Evolutionary conservation across 2,113 vertebrate species (phyloP), one percentile per base, ranked within the genome.

Genomic region (Corythornis vintsioides): DNA sequence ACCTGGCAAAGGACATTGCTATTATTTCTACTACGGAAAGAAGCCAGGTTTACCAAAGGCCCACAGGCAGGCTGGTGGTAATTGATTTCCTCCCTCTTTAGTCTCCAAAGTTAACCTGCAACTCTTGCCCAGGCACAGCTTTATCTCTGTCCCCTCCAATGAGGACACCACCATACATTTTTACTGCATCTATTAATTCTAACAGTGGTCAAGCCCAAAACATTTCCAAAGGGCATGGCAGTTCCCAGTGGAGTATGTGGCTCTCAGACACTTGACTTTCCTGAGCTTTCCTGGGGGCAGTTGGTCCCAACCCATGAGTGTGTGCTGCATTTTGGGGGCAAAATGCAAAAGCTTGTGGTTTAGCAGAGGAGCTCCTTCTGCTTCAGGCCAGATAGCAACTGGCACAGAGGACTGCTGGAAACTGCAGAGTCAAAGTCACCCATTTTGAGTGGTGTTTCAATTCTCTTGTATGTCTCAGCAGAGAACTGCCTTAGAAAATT

Each of bases 1-100:
- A 86, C 79, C 88, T 92, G 85, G 96, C 90, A 89, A 86, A 92
- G 59, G 80, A 92, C 43, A 60, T n/a, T 42, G 83, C 76, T 79
- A 82, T 94, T 94, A 92, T 88, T 90, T 92, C 90, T 91, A 15
- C 63, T 43, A 13, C 70, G 85, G 90, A 81, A 88, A 65, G 45
- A 31, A 83, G 85, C 67, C 95, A 94, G 79, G 18, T 61, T 48
- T 74, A 40, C 57, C 78, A n/a, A 90, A 92, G 24, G 31, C 65
- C 72, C 3, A 4, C 4, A 9, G 59, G 72, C 82, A 71, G 53
- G 59, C 35, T 60, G 76, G 78, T 35, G 56, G 56, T 79, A 95
- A 92, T 87, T 85, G 86, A 96, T 94, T 67, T 85, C 50, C 20
- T 56, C 55, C 56, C 43, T 73, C 81, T 82, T 91, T 35, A 60